Base-by-base conservation (phyloP, 2,888 invertebrate genomes). In the Mayetiola destructor region DNA sequence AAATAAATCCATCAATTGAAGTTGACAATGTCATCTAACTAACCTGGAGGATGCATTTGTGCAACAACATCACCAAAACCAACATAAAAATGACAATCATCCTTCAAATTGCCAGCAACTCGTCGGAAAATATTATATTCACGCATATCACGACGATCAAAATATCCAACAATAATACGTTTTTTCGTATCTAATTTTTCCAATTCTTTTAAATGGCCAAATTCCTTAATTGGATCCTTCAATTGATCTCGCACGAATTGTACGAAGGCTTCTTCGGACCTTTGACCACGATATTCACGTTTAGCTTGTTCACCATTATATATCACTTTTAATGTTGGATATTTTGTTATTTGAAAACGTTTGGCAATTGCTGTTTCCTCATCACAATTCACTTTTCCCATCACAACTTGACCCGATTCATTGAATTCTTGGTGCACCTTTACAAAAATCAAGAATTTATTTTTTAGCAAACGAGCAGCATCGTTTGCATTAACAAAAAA, bases 321-420 rank as follows among this genome's bases (percentile, higher is more conserved):
- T 64, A 96, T 88, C 20, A 97, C 74, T 75, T 99, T 99, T 58
- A 99, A 73, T 5, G 99, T 99, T 6, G 99, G 99, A 75, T 99
- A 99, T 76, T 99, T 99, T 58, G 86, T 88, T 59, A 99, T 95
- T 67, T 95, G 94, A 73, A 93, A 99, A 64, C 90, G 81, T 5
- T 87, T 82, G 2, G 96, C 88, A 58, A 97, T 78, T 20, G 80
- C 75, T 76, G 84, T 82, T 76, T 99, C 92, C 65, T 80, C 80
- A 74, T 99, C 99, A 76, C 97, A 96, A 73, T 99, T 96, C 8
- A 99, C 91, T 76, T 94, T 94, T 48, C 88, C 97, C 78, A 97
- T 85, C 8, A 92, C 87, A 10, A 97, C 90, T 71, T 81, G 84
- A 12, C 92, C 91, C 16, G 80, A 70, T 59, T 86, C 82, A 18